phyloP scores from a whole-genome alignment of 2,797 vertebrate genomes.

The Manis pentadactyla region DNA sequence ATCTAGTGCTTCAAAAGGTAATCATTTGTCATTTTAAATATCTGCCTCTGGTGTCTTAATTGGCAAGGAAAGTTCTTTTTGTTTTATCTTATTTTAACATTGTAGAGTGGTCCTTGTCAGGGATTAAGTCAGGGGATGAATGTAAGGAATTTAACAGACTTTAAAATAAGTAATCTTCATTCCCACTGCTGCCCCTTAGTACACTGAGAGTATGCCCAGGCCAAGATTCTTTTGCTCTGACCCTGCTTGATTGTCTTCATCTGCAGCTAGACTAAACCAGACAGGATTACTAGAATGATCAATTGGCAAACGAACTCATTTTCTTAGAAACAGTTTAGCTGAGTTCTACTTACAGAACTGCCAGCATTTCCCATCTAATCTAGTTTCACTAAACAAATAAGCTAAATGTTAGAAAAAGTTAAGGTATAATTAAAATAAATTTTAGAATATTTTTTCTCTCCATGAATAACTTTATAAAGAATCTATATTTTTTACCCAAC shows the following conservation, averaged over 20 bases:
- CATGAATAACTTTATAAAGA: slow-evolving; percentile 21
- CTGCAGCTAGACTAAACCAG: slow-evolving; percentile 24
- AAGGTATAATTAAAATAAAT: slow-evolving; percentile 43
- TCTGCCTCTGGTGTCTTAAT: neutral
- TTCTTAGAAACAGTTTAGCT: slow-evolving; percentile 53
- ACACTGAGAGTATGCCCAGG: neutral
- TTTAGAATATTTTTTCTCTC: neutral
- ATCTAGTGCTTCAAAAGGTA: neutral
- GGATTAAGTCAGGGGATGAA: slow-evolving; percentile 6
- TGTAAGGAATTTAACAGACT: slow-evolving; percentile 1
- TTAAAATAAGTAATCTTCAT: slow-evolving; percentile 52
- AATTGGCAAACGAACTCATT: slow-evolving; percentile 52
- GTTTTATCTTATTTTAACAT: neutral
- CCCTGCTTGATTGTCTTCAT: slow-evolving; percentile 35
- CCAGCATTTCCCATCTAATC: slow-evolving; percentile 17
- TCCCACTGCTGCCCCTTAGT: neutral
- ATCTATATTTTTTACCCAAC: neutral
- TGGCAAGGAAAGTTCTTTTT: neutral
- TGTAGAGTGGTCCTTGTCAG: neutral
- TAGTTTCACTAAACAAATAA: slow-evolving; percentile 41
- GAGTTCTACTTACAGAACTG: slow-evolving; percentile 25
- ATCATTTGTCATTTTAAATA: slow-evolving; percentile 20
- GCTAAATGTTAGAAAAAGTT: slow-evolving; percentile 9
- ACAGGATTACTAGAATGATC: slow-evolving; percentile 33
- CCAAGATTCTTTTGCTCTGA: slow-evolving; percentile 35